A percentile compares a stretch with the other conserved stretches of the same genome.
Evolutionary conservation across 2,113 vertebrate species (phyloP).

Genomic region (Gymnobelideus leadbeateri): DNA sequence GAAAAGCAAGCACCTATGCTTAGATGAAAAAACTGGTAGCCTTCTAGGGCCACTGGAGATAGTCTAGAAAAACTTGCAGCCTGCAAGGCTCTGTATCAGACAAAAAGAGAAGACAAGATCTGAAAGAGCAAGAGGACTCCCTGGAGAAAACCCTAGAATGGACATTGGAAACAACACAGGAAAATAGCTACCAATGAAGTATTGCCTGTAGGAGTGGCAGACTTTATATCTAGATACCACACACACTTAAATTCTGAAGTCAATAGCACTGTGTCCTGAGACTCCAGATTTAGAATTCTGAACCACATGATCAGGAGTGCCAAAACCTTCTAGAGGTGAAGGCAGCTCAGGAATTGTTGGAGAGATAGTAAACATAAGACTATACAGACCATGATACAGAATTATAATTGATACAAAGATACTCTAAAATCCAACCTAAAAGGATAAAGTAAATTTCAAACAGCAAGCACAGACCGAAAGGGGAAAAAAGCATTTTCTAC

Average conservation of each 20-base stretch:
- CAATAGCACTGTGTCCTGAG: not conserved
- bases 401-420: not conserved
- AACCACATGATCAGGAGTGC: not conserved
- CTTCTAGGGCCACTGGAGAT: not conserved
- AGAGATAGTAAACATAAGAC: not conserved
- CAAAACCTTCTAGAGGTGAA: not conserved
- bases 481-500: not conserved
- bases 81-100: not conserved
- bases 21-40: not conserved
- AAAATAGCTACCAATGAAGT: not conserved
- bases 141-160: not conserved
- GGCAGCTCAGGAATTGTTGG: not conserved
- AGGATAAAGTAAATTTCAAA: not conserved
- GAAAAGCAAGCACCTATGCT: not conserved
- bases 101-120: not conserved
- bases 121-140: not conserved
- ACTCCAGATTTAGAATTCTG: not conserved
- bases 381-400: not conserved
- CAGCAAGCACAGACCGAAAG: not conserved
- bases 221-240: not conserved
- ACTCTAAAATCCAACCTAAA: not conserved
- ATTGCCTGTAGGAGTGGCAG: not conserved
- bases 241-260: not conserved
- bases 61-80: not conserved
- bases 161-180: not conserved